phyloP scores from a whole-genome alignment of 2,888 invertebrate genomes.

The Theretra japonica region DNA sequence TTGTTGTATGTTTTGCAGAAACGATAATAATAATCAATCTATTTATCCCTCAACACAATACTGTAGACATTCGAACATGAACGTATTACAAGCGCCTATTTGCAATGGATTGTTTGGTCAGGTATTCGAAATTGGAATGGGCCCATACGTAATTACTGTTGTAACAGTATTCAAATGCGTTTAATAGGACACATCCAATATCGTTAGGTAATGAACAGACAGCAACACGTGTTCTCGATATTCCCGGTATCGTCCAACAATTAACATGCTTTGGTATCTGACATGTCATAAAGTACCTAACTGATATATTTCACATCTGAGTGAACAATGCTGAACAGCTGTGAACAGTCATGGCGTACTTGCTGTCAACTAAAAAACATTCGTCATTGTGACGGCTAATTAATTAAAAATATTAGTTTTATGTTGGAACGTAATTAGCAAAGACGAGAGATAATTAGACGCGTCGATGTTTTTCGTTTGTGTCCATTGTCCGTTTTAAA shows the following conservation, averaged over 20 bases:
- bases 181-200: not conserved
- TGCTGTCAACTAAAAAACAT: conserved; percentile 22
- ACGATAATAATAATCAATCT: too few species aligned
- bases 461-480: not conserved
- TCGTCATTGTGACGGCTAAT: conserved; percentile 16
- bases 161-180: conserved; percentile 2
- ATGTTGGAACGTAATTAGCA: conserved; percentile 9
- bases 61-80: not conserved
- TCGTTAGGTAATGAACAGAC: not conserved
- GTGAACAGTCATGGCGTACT: conserved; percentile 1
- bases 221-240: not conserved
- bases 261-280: not conserved
- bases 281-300: not conserved
- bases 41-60: too few species aligned
- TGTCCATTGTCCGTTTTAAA: not conserved
- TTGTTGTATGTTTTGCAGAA: too few species aligned
- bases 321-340: not conserved
- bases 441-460: conserved; percentile 17
- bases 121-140: not conserved
- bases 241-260: not conserved
- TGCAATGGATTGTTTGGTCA: not conserved
- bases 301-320: too few species aligned
- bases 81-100: not conserved
- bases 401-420: conserved; percentile 25
- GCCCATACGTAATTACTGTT: not conserved